These are phyloP conservation scores for Scortum barcoo DNA, from an alignment of 2,113 vertebrate genomes.

Conservation along the genomic window DNA sequence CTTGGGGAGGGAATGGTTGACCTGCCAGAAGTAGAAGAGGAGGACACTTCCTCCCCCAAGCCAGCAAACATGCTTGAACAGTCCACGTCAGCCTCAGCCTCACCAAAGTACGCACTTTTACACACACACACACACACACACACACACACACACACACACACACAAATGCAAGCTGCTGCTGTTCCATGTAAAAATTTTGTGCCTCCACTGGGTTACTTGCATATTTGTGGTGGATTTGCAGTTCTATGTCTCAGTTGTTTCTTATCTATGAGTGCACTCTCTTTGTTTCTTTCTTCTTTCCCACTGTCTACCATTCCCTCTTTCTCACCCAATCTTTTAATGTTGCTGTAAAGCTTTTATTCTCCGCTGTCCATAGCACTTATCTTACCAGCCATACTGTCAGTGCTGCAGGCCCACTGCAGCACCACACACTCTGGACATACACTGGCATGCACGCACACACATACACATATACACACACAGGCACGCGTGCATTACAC, in stretches of 20 bases:
- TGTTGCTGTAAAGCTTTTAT: slow-evolving; percentile 43
- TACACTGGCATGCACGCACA: neutral
- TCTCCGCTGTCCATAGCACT: slow-evolving; percentile 39
- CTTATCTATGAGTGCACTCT: slow-evolving; percentile 7
- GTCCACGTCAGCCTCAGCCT: neutral
- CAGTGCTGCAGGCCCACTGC: slow-evolving; percentile 34
- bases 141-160: neutral
- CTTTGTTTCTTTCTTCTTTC: neutral
- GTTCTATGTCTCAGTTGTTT: neutral
- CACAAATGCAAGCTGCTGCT: neutral
- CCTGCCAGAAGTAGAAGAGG: slow-evolving; percentile 61
- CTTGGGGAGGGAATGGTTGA: slow-evolving; percentile 75
- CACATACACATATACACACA: neutral
- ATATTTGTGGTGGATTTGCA: slow-evolving; percentile 27
- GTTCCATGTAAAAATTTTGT: neutral
- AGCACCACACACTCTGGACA: neutral
- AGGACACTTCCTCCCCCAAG: neutral
- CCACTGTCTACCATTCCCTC: neutral
- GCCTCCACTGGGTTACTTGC: neutral
- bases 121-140: neutral
- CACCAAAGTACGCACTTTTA: slow-evolving; percentile 10
- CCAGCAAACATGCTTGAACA: slow-evolving; percentile 9
- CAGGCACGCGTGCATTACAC: neutral
- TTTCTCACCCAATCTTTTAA: slow-evolving; percentile 27
- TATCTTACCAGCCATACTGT: slow-evolving; percentile 60